These are phyloP conservation scores for Triplophysa tibetana DNA, from an alignment of 2,113 vertebrate genomes.

Conservation along the genomic window DNA sequence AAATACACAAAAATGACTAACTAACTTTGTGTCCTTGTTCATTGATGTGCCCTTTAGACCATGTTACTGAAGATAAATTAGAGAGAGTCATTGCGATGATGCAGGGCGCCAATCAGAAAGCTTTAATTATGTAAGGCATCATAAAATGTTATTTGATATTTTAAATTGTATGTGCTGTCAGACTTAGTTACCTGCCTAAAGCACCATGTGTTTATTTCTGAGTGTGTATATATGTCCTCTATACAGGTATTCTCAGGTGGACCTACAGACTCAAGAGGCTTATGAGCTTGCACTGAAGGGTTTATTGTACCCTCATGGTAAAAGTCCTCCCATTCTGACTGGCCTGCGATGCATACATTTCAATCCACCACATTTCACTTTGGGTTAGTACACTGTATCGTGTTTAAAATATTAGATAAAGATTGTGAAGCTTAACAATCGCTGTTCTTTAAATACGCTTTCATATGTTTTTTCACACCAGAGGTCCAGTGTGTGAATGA, in stretches of 20 bases:
- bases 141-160: not conserved
- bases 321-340: conserved; percentile 83
- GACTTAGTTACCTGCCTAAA: not conserved
- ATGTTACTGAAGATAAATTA: conserved; percentile 87
- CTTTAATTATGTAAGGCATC: conserved; percentile 81
- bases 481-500: conserved; percentile 92
- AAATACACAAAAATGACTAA: not conserved
- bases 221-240: conserved; percentile 5
- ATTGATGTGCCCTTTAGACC: conserved; percentile 70
- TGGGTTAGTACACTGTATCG: conserved; percentile 73
- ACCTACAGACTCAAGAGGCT: conserved; percentile 88
- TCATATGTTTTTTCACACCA: conserved; percentile 55
- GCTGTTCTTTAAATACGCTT: not conserved
- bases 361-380: conserved; percentile 82
- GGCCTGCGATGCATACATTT: conserved; percentile 82
- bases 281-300: conserved; percentile 89
- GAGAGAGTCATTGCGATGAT: conserved; percentile 86
- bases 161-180: not conserved
- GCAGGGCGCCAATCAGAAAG: conserved; percentile 89
- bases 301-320: conserved; percentile 82
- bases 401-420: not conserved
- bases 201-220: not conserved
- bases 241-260: conserved; percentile 82
- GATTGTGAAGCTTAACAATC: not conserved
- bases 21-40: conserved; percentile 34